Base-by-base conservation (phyloP, 2,113 vertebrate genomes). In the Lamprotornis superbus region DNA sequence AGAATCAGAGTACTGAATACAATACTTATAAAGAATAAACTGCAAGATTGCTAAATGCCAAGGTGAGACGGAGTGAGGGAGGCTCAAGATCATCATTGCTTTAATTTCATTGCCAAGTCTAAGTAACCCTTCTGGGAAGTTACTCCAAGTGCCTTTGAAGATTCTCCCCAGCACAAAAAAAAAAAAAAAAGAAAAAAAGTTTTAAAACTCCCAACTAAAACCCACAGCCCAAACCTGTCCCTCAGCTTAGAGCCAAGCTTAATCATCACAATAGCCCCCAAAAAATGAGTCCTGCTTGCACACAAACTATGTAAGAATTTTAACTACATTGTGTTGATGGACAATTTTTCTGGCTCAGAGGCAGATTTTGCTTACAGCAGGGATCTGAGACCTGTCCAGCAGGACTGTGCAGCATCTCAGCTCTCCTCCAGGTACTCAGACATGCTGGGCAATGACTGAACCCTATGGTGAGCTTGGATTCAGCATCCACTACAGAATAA, bases 61-160 rank as follows among this genome's bases (percentile, higher is more conserved):
- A 10, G 0, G 0, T 11, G 7, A 83, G 53, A 31, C 31, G 60
- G 10, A 27, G 18, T 0, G 3, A 84, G 28, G 46, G 67, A 42
- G 16, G 63, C 70, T 59, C 0, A 2, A 69, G 50, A 50, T 35
- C 35, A 27, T 50, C 31, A 17, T 0, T 77, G 55, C 70, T 77
- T 49, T 35, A n/a, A 57, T 22, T 55, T 69, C 22, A 13, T 1
- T 46, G 37, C 16, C n/a, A 65, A 78, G 40, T 7, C 55, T 15
- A 31, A 63, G n/a, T 27, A 91, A 39, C 39, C 75, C 81, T 74
- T 55, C 69, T 20, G 60, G 30, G 35, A 84, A 75, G 52, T 68
- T 44, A 59, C 44, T 78, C 12, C 10, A 40, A 85, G 21, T 10
- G 17, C 28, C 67, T 88, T 85, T 52, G 65, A 95, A 81, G 35